Evolutionary conservation across 2,888 invertebrate species (phyloP).

Genomic region (Coecobrya sp.): DNA sequence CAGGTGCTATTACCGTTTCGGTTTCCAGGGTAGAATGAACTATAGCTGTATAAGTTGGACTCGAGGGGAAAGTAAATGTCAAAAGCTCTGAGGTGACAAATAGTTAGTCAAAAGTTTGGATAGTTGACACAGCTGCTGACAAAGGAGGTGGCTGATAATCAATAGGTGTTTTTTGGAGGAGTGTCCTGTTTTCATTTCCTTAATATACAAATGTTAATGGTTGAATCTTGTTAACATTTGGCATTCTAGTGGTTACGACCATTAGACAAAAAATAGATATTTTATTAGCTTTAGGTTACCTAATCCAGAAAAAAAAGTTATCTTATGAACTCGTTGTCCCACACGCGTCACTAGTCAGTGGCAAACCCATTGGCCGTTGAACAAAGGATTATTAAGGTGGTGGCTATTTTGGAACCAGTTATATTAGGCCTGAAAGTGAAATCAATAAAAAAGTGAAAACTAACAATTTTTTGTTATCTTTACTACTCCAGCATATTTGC

Average conservation of each 20-base stretch:
- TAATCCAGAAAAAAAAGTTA: neutral
- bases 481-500: neutral
- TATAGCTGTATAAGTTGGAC: neutral
- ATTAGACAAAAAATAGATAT: neutral
- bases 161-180: neutral
- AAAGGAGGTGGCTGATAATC: neutral
- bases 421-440: neutral
- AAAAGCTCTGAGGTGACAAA: neutral
- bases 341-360: neutral
- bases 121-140: neutral
- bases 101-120: neutral
- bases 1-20: neutral
- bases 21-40: neutral
- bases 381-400: no score
- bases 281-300: neutral
- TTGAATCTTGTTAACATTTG: neutral
- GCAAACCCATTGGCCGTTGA: neutral
- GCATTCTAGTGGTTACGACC: neutral
- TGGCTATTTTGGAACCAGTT: no score
- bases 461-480: neutral
- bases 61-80: neutral
- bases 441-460: neutral
- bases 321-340: neutral
- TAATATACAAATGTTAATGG: neutral
- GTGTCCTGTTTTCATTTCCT: conserved; percentile 17